Base-by-base conservation (phyloP, 1,140 invertebrate genomes). In the Kradibia gibbosae region DNA sequence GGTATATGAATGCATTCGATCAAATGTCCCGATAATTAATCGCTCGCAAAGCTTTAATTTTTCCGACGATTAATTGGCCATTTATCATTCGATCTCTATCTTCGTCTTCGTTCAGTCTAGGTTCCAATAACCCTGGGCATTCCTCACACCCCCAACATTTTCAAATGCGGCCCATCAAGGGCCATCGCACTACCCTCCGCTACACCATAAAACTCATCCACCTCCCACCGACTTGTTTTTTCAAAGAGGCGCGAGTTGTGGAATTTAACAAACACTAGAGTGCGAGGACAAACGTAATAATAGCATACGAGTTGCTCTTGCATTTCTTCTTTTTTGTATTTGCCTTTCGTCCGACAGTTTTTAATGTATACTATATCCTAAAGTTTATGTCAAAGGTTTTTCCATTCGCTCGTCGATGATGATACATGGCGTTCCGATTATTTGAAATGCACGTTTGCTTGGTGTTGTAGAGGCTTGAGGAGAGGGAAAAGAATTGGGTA, bases 21-120 rank as follows among this genome's bases (percentile, higher is more conserved):
- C 81, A 81, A 78, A 81, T 72, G 82, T 85, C 71, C 28, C 50
- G 74, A 60, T 76, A 76, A 76, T 76, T 76, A 76, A 76, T 76
- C 84, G 73, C 73, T 45, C 15, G n/a, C 53, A 53, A 34, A 39
- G 53, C 62, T 80, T 75, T 71, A 80, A 77, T 80, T 77, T 71
- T 65, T 65, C 60, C 80, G 73, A 73, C 72, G 73, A 81, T 81
- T 81, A 81, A 81, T 81, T 74, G 80, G 45, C 60, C 80, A 73
- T 81, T 81, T 81, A 81, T 81, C 80, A 77, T 76, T 28, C 55
- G 62, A 20, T 50, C 62, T 70, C 0, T 1, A 36, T 22, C 39
- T n/a, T 22, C 28, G 3, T 13, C n/a, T n/a, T n/a, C n/a, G n/a
- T n/a, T n/a, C n/a, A n/a, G n/a, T n/a, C n/a, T n/a, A n/a, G n/a